Conservation (phyloP, 2,888 invertebrate genomes). For the Ceriagrion tenellum region DNA sequence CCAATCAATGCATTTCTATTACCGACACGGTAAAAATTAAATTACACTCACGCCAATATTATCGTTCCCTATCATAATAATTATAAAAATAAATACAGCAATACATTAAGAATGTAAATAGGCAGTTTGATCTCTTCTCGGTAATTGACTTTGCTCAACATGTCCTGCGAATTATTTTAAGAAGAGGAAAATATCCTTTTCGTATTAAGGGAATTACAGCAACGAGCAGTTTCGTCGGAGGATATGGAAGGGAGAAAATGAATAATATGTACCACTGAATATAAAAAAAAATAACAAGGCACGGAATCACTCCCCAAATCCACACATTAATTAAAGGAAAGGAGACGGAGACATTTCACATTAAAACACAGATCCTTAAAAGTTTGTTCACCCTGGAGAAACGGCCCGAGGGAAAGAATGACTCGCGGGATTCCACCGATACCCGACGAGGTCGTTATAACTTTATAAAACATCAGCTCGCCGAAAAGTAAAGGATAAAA, state of each 20-base stretch:
- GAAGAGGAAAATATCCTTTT: too few species aligned
- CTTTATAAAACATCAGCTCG: background rate
- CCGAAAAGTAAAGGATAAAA: constrained; percentile 2
- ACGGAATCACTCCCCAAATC: background rate
- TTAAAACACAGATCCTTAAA: background rate
- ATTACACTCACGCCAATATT: too few species aligned
- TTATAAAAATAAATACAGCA: background rate
- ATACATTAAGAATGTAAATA: background rate
- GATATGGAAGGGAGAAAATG: background rate
- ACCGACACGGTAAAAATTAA: background rate
- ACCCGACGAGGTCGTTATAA: background rate
- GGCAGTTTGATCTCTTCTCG: too few species aligned
- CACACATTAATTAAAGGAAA: background rate
- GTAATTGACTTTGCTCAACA: too few species aligned
- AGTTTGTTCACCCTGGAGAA: constrained; percentile 11
- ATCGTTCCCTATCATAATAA: background rate
- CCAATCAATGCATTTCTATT: too few species aligned
- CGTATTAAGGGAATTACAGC: background rate
- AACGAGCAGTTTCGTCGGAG: background rate
- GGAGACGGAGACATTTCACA: background rate
- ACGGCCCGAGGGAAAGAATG: background rate
- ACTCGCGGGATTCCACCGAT: background rate
- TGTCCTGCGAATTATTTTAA: too few species aligned
- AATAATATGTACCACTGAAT: background rate
- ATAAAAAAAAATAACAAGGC: background rate